Evolutionary conservation across 1,140 invertebrate species (phyloP).

Genomic region (Vollenhovia emeryi): DNA sequence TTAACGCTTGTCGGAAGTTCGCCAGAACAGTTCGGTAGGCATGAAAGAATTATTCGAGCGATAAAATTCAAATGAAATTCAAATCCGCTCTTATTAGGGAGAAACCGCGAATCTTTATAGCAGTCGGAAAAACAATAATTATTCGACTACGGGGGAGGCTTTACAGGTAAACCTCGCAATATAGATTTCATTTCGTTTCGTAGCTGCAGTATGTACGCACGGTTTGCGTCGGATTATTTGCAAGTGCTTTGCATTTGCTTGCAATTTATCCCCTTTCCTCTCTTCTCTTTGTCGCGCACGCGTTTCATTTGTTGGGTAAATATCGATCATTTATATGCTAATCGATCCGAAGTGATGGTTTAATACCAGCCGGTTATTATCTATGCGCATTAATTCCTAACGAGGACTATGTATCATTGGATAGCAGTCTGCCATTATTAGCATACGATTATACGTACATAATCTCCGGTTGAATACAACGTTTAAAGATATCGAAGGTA

Average conservation of each 20-base stretch:
- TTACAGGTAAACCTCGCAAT: neutral
- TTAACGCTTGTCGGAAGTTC: neutral
- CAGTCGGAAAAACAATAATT: neutral
- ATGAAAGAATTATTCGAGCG: neutral
- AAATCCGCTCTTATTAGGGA: neutral
- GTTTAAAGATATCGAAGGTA: neutral
- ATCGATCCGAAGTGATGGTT: neutral
- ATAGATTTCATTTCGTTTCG: neutral
- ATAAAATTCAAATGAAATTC: neutral
- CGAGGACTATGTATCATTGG: neutral
- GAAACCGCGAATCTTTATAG: neutral
- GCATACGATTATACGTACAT: neutral
- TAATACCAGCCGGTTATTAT: neutral
- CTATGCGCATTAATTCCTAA: slow-evolving; percentile 7
- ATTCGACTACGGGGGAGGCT: neutral
- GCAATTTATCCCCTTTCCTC: neutral
- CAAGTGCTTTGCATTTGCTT: neutral
- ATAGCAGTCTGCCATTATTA: neutral
- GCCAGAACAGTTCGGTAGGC: neutral
- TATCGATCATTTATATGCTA: slow-evolving; percentile 8
- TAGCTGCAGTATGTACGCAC: neutral
- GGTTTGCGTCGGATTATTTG: neutral
- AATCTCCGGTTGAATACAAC: neutral
- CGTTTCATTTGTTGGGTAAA: slow-evolving; percentile 23
- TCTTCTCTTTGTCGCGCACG: neutral